phyloP scores from a whole-genome alignment of 2,797 vertebrate species.

The Liasis olivaceus region DNA sequence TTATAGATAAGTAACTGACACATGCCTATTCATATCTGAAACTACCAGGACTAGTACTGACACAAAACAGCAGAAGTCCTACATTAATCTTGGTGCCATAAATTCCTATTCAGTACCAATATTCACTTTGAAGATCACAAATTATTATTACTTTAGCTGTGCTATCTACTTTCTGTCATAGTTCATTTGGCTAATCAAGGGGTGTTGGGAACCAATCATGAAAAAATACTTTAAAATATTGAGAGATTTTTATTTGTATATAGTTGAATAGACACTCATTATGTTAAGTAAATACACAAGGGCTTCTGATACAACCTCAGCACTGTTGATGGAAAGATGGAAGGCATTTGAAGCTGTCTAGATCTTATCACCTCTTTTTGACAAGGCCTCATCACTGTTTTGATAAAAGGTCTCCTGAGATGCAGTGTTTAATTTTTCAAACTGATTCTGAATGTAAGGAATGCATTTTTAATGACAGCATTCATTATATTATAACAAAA shows the following conservation, averaged over 20 bases:
- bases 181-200: constrained; percentile 60
- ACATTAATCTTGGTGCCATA: background rate
- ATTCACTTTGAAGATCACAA: constrained; percentile 34
- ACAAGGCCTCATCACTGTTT: constrained; percentile 43
- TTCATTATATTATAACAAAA: background rate
- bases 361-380: constrained; percentile 48
- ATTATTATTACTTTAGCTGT: constrained; percentile 17
- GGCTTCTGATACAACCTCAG: constrained; percentile 11
- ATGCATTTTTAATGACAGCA: background rate
- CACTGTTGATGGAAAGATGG: background rate
- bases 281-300: constrained; percentile 28
- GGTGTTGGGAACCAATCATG: constrained; percentile 49
- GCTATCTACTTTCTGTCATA: constrained; percentile 27
- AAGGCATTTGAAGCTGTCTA: constrained; percentile 34
- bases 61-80: constrained; percentile 16
- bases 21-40: background rate
- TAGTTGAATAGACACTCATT: constrained; percentile 15
- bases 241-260: constrained; percentile 2
- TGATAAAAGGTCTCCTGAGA: constrained; percentile 35
- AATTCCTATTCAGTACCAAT: background rate
- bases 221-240: constrained; percentile 16
- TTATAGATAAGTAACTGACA: background rate
- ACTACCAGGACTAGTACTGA: background rate
- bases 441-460: constrained; percentile 38
- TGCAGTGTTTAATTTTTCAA: constrained; percentile 45